phyloP scores from a whole-genome alignment of 2,113 vertebrate genomes.

The Hippolais icterina region DNA sequence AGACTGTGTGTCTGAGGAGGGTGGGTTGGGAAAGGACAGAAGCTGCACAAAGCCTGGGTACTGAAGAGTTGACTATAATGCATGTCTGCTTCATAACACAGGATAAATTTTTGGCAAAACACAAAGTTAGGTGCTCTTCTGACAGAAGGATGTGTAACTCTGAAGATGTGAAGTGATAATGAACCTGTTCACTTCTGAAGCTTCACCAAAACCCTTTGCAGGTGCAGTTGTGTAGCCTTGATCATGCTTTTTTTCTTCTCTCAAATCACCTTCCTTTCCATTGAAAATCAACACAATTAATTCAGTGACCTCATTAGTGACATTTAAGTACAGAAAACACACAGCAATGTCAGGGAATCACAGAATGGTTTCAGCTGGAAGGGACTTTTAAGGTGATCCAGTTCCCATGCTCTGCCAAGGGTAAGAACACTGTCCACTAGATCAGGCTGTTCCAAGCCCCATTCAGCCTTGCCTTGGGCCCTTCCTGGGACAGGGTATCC shows the following conservation, averaged over 20 bases:
- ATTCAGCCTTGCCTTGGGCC: neutral
- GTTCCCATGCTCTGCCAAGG: neutral
- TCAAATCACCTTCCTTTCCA: neutral
- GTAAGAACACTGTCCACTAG: neutral
- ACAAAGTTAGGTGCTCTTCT: neutral
- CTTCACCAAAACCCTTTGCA: neutral
- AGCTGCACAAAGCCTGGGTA: neutral
- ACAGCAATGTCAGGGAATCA: neutral
- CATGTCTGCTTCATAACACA: neutral
- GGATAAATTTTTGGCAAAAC: neutral
- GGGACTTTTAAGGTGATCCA: neutral
- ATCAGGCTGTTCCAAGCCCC: neutral
- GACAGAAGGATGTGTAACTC: neutral
- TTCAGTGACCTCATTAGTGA: neutral
- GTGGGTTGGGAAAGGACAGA: neutral
- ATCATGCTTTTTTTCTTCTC: neutral
- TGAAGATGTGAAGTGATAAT: neutral
- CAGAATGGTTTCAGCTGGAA: neutral
- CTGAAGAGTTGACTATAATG: accelerated
- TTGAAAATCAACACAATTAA: neutral
- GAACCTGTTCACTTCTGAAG: accelerated
- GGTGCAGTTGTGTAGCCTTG: accelerated
- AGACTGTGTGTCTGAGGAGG: neutral
- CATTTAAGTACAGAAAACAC: neutral
- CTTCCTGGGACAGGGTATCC: neutral